These are phyloP conservation scores for Melanophora roralis DNA, from an alignment of 2,888 invertebrate genomes.

Conservation along the genomic window DNA sequence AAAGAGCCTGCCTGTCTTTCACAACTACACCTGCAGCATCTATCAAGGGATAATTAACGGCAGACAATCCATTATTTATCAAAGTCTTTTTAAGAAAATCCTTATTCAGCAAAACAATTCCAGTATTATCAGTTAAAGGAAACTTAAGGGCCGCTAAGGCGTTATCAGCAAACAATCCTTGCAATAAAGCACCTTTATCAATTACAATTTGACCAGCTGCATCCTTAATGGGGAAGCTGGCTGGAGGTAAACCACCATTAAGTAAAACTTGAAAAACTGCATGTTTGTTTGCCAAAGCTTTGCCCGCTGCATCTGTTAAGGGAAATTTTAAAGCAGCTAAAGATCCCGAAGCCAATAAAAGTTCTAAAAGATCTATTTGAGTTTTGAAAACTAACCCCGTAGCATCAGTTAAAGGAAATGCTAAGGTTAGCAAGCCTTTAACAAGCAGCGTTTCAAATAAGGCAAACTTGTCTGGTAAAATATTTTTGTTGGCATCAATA, in stretches of 20 bases:
- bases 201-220: background rate
- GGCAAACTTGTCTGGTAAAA: background rate
- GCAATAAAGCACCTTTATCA: background rate
- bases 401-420: background rate
- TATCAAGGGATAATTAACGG: background rate
- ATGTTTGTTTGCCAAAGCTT: background rate
- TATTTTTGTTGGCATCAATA: background rate
- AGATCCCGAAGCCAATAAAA: background rate
- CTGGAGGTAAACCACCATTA: background rate
- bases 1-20: background rate
- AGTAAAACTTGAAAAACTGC: background rate
- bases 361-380: background rate
- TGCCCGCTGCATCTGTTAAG: background rate
- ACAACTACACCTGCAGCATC: too few species aligned
- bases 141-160: background rate
- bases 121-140: background rate
- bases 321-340: background rate
- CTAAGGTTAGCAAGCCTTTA: background rate
- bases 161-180: background rate
- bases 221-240: background rate
- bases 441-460: background rate
- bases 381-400: background rate
- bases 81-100: background rate
- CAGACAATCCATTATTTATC: background rate
- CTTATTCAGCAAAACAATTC: background rate